phyloP scores from a whole-genome alignment of 2,888 invertebrate species.

The Mimachlamys varia region DNA sequence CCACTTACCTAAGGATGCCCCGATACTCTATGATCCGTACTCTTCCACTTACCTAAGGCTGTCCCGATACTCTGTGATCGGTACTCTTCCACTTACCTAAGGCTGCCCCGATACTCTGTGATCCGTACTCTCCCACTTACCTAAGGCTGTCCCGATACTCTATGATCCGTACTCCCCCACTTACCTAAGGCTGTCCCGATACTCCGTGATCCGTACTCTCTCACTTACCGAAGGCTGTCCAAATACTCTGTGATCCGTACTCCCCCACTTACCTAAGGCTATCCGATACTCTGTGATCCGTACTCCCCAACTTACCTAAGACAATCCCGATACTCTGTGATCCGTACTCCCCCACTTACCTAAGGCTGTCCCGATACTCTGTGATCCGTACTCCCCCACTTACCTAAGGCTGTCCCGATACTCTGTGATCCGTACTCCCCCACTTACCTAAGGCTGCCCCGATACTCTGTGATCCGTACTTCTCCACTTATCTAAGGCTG shows the following conservation, averaged over 20 bases:
- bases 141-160: slow-evolving; percentile 72
- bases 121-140: slow-evolving; percentile 56
- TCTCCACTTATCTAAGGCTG: too few species aligned
- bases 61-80: too few species aligned
- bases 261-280: slow-evolving; percentile 68
- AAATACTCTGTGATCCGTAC: too few species aligned
- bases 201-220: too few species aligned
- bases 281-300: slow-evolving; percentile 73
- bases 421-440: slow-evolving; percentile 71
- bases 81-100: too few species aligned
- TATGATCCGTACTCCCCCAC: slow-evolving; percentile 74
- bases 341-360: too few species aligned
- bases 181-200: neutral
- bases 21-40: slow-evolving; percentile 71
- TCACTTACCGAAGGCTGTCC: too few species aligned
- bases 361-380: too few species aligned
- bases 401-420: slow-evolving; percentile 74
- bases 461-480: too few species aligned
- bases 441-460: slow-evolving; percentile 74
- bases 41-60: slow-evolving; percentile 62
- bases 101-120: too few species aligned
- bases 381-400: slow-evolving; percentile 39
- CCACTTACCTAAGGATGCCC: slow-evolving; percentile 72
- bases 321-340: too few species aligned
- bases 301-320: slow-evolving; percentile 65